Base-by-base conservation (phyloP, 2,888 invertebrate species). In the Tinea pellionella region DNA sequence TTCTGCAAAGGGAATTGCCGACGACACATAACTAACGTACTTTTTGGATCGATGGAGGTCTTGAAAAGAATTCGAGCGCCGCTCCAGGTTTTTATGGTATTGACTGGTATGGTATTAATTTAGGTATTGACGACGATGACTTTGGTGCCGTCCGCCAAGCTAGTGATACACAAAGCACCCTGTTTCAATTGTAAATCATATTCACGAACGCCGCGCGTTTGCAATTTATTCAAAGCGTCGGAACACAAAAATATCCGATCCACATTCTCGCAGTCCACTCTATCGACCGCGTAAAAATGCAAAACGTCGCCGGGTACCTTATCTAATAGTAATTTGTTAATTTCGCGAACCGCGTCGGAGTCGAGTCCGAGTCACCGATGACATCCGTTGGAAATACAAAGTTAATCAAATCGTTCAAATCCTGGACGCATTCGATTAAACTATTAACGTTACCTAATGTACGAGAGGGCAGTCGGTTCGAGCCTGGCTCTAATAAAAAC, bases 101-200 rank as follows among this genome's bases (percentile, higher is more conserved):
- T 61, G 41, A 63, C 61, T 61, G n/a, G n/a, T n/a, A n/a, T n/a
- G n/a, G n/a, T n/a, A n/a, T n/a, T n/a, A n/a, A n/a, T n/a, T n/a
- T 59, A 60, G 16, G 61, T 61, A n/a, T 37, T 4, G 4, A 61
- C 60, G 24, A 62, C 29, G 18, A 62, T 61, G 41, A 63, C 61
- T 61, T 62, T 62, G 16, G 61, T 63, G 18, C 63, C 63, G 57
- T 62, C 62, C 8, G 62, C 59, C 37, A 63, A 60, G 18, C 61
- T 32, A 9, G 61, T 59, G 60, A 63, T 61, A 42, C 61, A 63
- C 30, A 63, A 61, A 29, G 58, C 57, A 41, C 60, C 60, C 9
- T 56, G 15, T 37, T 61, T 63, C 16, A 61, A 56, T 8, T 29
- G 37, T 13, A 63, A 59, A 53, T 60, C 60, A 24, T 56, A 30